These are phyloP conservation scores for Montifringilla adamsi DNA, from an alignment of 2,113 vertebrate species.

Conservation along the genomic window DNA sequence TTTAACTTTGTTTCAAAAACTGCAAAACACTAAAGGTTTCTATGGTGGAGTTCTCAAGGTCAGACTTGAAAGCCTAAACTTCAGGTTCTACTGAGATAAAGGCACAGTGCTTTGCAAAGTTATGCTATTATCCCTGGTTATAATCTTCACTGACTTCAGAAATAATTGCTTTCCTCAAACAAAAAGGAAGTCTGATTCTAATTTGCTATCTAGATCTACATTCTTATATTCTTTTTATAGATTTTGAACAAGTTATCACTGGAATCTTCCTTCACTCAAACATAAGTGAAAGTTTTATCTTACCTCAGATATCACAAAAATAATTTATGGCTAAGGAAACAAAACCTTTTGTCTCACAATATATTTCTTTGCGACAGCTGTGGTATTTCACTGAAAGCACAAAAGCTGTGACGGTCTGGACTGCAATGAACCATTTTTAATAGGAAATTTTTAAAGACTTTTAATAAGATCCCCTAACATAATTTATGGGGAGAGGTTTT, in stretches of 20 bases:
- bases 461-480: conserved; percentile 86
- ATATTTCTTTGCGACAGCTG: conserved; percentile 90
- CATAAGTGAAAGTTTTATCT: conserved; percentile 87
- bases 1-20: conserved; percentile 24
- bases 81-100: conserved; percentile 64
- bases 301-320: conserved; percentile 77
- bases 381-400: conserved; percentile 84
- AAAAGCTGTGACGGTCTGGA: conserved; percentile 82
- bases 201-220: conserved; percentile 83
- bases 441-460: conserved; percentile 85
- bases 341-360: conserved; percentile 83
- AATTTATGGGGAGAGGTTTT: conserved; percentile 92
- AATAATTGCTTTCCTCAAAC: conserved; percentile 75
- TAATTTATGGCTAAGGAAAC: conserved; percentile 83
- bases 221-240: conserved; percentile 85
- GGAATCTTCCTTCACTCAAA: conserved; percentile 82
- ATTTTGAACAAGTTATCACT: conserved; percentile 79
- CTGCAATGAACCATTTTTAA: conserved; percentile 87
- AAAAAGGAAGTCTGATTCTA: conserved; percentile 84
- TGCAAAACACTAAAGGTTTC: background rate
- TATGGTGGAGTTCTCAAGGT: conserved; percentile 47
- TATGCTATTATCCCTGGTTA: conserved; percentile 76
- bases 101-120: conserved; percentile 65
- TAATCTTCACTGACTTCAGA: conserved; percentile 73
- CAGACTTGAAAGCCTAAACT: conserved; percentile 74